Base-by-base conservation (phyloP, 2,888 invertebrate genomes). In the Agrotis clavis region DNA sequence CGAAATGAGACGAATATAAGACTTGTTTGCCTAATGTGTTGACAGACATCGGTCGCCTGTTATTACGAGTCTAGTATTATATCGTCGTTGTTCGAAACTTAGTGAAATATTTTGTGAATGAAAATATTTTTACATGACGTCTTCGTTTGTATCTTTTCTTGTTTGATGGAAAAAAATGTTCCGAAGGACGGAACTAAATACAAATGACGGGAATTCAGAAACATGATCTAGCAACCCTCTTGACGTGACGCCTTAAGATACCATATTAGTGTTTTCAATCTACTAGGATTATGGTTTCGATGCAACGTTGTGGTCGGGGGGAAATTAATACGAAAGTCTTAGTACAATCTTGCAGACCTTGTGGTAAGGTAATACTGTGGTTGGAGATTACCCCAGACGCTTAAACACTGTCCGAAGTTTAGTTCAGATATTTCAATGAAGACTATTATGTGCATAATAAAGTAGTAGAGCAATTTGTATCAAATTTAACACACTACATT, bases 191-290 rank as follows among this genome's bases (percentile, higher is more conserved):
- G 1, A 41, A 4, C 1, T 11, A 41, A 41, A 41, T 11, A 41
- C 41, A 41, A 41, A 41, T 9, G 1, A 2, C 41, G 41, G 41
- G 1, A 1, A 11, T 41, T 41, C 9, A 41, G 41, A 41, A 41
- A 41, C 41, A 11, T 41, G 41, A 41, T 41, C 41, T 41, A 41
- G 41, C 41, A 41, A 41, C 41, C 41, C 41, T 91, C 90, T 88
- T 82, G 79, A 85, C 79, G 82, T 87, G 89, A 88, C 89, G 88
- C 83, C 84, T 86, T 78, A 75, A 78, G 92, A 92, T 89, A 75
- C 90, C 92, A 69, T 91, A 90, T 85, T 86, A 92, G 87, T 91
- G 91, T 81, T 82, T 89, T 84, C 90, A 88, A 90, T 91, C 76
- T 75, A 84, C 78, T 74, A 71, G 80, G 83, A 82, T 87, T 85